Evolutionary conservation across 2,113 vertebrate species (phyloP).

Genomic region (Malurus elegans): DNA sequence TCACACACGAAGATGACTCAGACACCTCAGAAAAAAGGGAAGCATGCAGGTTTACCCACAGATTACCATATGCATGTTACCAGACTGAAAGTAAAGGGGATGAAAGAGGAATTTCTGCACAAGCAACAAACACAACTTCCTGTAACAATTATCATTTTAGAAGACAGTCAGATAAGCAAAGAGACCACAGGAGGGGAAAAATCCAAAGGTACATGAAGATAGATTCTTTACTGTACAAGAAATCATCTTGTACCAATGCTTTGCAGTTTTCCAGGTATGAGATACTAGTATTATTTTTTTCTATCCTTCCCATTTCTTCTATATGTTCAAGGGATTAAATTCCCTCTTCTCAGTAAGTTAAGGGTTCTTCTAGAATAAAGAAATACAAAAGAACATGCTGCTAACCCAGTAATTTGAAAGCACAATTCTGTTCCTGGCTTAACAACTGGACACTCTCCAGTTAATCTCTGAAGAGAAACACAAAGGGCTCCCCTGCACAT

Average conservation of each 20-base stretch:
- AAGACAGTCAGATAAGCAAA: background rate
- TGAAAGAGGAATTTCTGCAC: background rate
- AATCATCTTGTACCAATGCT: background rate
- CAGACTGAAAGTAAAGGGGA: background rate
- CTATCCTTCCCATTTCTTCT: background rate
- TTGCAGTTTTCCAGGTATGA: background rate
- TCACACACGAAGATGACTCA: background rate
- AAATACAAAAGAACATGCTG: background rate
- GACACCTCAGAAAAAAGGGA: background rate
- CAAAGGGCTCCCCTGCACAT: background rate
- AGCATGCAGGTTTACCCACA: background rate
- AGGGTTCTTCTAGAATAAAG: background rate
- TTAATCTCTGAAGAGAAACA: background rate
- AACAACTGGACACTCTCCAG: background rate
- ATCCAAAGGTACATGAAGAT: background rate
- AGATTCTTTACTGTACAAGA: background rate
- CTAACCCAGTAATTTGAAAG: background rate
- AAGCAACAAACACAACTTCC: background rate
- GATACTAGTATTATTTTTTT: background rate
- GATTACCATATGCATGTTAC: background rate
- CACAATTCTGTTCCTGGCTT: background rate
- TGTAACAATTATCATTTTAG: background rate
- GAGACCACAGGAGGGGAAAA: background rate
- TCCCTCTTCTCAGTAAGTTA: background rate
- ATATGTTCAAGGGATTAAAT: background rate